These are phyloP conservation scores for Drosophila rufa DNA, from an alignment of 1,140 invertebrate species.

Conservation along the genomic window DNA sequence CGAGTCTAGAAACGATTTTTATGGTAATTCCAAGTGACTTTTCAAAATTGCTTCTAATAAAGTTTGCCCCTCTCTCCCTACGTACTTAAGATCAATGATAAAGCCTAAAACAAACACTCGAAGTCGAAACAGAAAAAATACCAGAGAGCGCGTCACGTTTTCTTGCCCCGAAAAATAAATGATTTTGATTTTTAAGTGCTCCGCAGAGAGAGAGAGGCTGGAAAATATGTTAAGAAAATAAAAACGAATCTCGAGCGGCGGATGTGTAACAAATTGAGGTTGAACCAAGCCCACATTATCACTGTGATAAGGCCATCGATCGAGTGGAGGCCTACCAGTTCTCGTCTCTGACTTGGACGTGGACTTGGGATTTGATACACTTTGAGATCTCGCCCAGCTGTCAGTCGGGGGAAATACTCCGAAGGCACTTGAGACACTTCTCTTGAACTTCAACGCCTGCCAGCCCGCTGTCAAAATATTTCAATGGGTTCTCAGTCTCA, in stretches of 20 bases:
- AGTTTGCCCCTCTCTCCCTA: constrained; percentile 13
- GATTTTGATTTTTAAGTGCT: constrained; percentile 51
- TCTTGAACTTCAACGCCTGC: constrained; percentile 82
- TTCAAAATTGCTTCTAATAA: constrained; percentile 63
- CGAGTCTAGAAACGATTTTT: constrained; percentile 11
- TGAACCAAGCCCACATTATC: constrained; percentile 66
- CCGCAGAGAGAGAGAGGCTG: constrained; percentile 34
- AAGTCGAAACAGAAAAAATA: constrained; percentile 47
- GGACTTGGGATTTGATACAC: constrained; percentile 2
- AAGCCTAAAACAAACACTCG: constrained; percentile 77
- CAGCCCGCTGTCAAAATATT: constrained; percentile 80
- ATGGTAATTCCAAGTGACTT: constrained; percentile 51
- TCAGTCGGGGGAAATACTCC: constrained; percentile 69
- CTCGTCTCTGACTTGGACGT: constrained; percentile 5
- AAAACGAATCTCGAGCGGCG: constrained; percentile 40
- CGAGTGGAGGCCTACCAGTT: constrained; percentile 19
- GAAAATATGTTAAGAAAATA: constrained; percentile 71
- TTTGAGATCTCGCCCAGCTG: constrained; percentile 62
- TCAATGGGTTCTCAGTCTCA: constrained; percentile 55
- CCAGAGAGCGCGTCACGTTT: constrained; percentile 65
- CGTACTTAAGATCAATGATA: constrained; percentile 56
- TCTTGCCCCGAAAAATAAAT: constrained; percentile 33
- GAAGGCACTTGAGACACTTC: constrained; percentile 83
- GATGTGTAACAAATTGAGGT: constrained; percentile 63
- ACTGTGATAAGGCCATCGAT: constrained; percentile 72